Percentiles rank a stretch among this genome's conserved stretches.
Conservation (phyloP, 2,113 vertebrate species). For the Sander lucioperca region DNA sequence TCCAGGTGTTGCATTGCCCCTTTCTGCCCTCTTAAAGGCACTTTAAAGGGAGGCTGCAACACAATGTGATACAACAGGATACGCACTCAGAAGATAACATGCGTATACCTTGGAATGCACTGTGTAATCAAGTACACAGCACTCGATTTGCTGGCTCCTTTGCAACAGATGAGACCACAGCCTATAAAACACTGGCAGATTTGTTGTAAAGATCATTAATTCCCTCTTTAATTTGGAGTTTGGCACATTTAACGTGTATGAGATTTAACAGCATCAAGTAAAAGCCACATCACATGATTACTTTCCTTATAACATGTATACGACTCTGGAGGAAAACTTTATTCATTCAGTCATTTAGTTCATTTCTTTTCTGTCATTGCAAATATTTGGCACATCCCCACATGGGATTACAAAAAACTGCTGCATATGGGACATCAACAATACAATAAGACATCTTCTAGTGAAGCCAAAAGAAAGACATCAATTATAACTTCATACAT, state of each 20-base stretch:
- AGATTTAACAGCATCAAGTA: conserved; percentile 31
- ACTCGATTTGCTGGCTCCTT: conserved; percentile 5
- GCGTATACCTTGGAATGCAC: not conserved
- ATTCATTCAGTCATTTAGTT: conserved; percentile 21
- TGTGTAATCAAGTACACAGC: conserved; percentile 1
- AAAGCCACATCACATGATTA: conserved; percentile 10
- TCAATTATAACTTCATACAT: not conserved
- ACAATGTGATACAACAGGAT: conserved; percentile 12
- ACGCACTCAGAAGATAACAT: not conserved
- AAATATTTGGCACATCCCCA: not conserved
- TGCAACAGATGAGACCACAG: conserved; percentile 5
- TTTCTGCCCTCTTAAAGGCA: conserved; percentile 36
- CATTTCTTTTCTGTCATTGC: not conserved
- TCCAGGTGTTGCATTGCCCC: conserved; percentile 67
- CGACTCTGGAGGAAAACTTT: conserved; percentile 10
- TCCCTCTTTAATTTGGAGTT: conserved; percentile 54
- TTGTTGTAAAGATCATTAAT: conserved; percentile 56
- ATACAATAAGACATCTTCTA: not conserved
- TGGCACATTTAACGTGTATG: conserved; percentile 20
- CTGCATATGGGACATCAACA: not conserved
- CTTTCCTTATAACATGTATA: conserved; percentile 12
- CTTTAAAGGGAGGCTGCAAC: conserved; percentile 39
- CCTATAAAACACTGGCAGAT: conserved; percentile 38
- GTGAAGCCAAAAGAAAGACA: not conserved
- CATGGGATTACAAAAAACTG: not conserved